Evolutionary conservation across 2,888 invertebrate genomes (phyloP), one percentile per base, ranked within the genome.

Genomic region (Cryptosula pallasiana): DNA sequence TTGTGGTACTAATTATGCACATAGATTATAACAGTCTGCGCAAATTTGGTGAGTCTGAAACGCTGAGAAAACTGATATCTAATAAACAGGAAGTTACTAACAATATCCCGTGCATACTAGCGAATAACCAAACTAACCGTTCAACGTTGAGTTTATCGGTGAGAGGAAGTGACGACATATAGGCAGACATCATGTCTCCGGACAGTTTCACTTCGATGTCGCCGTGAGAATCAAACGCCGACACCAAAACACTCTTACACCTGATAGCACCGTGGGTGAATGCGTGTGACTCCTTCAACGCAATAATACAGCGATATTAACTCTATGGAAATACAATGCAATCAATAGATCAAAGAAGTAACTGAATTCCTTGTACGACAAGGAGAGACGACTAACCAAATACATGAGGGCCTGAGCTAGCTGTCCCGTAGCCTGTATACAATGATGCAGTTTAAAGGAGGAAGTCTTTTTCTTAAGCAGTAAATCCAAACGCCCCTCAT

Each of bases 241-340:
- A 54, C 3, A 70, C 70, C 3, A 70, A 16, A 5, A 70, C 29
- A 23, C 32, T 70, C 27, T 32, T 70, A 36, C 70, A 70, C 29
- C 70, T 5, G 36, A 70, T 70, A n/a, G 23, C 27, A 35, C 70
- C 70, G 32, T 70, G 70, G 2, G 70, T 36, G 55, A 27, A 63
- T 32, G 63, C n/a, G 20, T 63, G 27, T 13, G 63, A 27, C 32
- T 63, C 32, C 63, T 63, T 5, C 9, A 45, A 45, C 45, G 20
- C 9, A 20, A 45, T 5, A 5, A 45, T 45, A 45, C 20, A 45
- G 45, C 45, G 45, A 45, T 45, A 45, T 45, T 13, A 20, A 45
- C 45, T 13, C 45, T 45, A 45, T n/a, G n/a, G n/a, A n/a, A n/a
- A n/a, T n/a, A n/a, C n/a, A n/a, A n/a, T n/a, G n/a, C n/a, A n/a